A percentile compares a stretch with the other conserved stretches of the same genome.
Conservation (phyloP, 2,797 vertebrate species). For the Crypturellus tataupa region DNA sequence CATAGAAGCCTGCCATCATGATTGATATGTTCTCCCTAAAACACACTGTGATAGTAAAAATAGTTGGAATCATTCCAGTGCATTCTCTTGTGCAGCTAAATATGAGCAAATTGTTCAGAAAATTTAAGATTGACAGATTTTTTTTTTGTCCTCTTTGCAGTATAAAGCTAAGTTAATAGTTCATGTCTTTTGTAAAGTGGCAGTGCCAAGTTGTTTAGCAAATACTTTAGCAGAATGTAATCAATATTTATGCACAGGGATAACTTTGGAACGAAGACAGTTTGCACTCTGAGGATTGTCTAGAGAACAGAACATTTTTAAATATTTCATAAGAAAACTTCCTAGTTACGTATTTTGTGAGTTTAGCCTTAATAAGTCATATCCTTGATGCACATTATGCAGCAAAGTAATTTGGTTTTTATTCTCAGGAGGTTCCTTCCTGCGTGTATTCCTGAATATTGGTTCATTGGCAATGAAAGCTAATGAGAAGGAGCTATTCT, state of each 20-base stretch:
- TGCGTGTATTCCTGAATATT: slow-evolving; percentile 3
- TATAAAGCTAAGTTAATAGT: not conserved
- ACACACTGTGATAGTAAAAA: not conserved
- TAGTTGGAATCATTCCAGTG: not conserved
- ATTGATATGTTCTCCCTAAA: not conserved
- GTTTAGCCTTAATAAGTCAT: slow-evolving; percentile 20
- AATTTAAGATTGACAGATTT: not conserved
- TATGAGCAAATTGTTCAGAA: not conserved
- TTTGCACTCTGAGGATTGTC: slow-evolving; percentile 6
- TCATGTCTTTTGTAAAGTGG: not conserved
- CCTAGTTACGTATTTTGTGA: slow-evolving; percentile 24
- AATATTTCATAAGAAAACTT: slow-evolving; percentile 35
- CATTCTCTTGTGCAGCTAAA: not conserved
- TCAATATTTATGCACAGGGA: slow-evolving; percentile 57
- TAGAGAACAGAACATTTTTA: slow-evolving; percentile 36
- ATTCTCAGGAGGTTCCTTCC: slow-evolving; percentile 21
- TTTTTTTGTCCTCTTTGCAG: not conserved
- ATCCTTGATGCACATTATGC: not conserved
- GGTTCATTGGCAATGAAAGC: not conserved
- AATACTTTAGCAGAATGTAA: not conserved
- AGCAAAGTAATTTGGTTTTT: slow-evolving; percentile 26
- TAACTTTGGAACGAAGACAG: not conserved
- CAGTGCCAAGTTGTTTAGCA: slow-evolving; percentile 11
- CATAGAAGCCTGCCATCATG: not conserved
- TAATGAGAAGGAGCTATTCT: not conserved